A percentile compares a stretch with the other conserved stretches of the same genome.
Conservation (phyloP, 2,113 vertebrate species). For the Sprattus sprattus region DNA sequence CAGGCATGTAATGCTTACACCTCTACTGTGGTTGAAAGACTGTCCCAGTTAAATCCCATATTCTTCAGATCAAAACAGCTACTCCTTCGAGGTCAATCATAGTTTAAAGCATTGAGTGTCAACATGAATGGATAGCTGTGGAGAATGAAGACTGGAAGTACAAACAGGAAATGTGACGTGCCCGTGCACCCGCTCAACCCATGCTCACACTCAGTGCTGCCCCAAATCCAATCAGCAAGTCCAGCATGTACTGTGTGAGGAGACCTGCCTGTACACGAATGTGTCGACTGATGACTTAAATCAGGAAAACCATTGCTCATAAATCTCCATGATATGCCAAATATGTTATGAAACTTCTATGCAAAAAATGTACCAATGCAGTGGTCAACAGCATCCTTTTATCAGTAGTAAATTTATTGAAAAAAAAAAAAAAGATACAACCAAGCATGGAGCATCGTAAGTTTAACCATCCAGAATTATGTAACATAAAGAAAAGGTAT, state of each 20-base stretch:
- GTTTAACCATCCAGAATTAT: constrained; percentile 69
- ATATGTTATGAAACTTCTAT: not conserved
- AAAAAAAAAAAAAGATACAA: constrained; percentile 72
- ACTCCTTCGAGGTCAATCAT: not conserved
- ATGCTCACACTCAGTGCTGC: not conserved
- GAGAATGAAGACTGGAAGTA: not conserved
- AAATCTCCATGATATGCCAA: not conserved
- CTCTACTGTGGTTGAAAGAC: too few relatives aligned
- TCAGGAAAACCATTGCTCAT: too few relatives aligned
- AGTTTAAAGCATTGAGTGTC: not conserved
- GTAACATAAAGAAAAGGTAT: constrained; percentile 61
- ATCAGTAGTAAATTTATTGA: constrained; percentile 82
- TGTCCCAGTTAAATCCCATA: not conserved
- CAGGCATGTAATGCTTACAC: not conserved
- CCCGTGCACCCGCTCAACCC: not conserved
- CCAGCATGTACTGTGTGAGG: not conserved
- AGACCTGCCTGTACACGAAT: not conserved
- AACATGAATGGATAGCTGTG: not conserved
- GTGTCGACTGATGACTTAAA: too few relatives aligned
- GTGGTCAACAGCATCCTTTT: constrained; percentile 32
- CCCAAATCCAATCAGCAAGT: not conserved
- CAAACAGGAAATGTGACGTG: not conserved
- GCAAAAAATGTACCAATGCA: not conserved
- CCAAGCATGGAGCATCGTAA: constrained; percentile 63
- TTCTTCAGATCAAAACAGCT: not conserved